A percentile compares a stretch with the other conserved stretches of the same genome.
phyloP scores from a whole-genome alignment of 92 coral and sea anemone species.

The Palythoa grandiflora region DNA sequence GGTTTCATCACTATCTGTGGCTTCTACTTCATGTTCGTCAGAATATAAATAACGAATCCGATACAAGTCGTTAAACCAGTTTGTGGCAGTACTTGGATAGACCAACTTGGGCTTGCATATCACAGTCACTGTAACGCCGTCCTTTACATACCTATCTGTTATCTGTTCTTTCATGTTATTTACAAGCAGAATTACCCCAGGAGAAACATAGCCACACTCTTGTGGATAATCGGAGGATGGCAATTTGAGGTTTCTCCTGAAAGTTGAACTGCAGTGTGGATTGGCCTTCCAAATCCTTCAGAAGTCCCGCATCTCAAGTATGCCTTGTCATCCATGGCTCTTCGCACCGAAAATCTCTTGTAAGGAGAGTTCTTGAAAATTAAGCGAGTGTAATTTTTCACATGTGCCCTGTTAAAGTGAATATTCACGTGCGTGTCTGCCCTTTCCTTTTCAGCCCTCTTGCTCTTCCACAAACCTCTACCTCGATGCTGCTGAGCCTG shows the following conservation, averaged over 20 bases:
- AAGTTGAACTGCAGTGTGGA: conserved; percentile 54
- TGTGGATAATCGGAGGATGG: conserved; percentile 67
- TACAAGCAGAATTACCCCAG: conserved; percentile 59
- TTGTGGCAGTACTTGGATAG: conserved; percentile 64
- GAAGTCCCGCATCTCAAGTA: conserved; percentile 61
- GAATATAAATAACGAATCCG: conserved; percentile 49
- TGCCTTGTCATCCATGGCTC: conserved; percentile 65
- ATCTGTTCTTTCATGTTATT: conserved; percentile 55
- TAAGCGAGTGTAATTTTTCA: conserved; percentile 45
- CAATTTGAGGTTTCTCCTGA: conserved; percentile 53
- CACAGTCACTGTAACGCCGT: conserved; percentile 34
- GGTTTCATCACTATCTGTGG: conserved; percentile 24
- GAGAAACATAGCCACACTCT: conserved; percentile 66
- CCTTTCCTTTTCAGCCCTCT: conserved; percentile 20
- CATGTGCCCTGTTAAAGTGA: conserved; percentile 50
- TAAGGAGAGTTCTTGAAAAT: conserved; percentile 48
- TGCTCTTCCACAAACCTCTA: conserved; percentile 36
- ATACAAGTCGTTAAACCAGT: conserved; percentile 67
- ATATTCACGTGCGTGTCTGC: conserved; percentile 20
- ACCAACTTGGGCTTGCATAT: conserved; percentile 57
- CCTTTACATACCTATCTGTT: conserved; percentile 31
- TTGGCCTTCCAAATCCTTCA: conserved; percentile 61
- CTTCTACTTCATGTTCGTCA: conserved; percentile 60
- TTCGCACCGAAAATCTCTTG: conserved; percentile 31
- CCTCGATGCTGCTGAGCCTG: conserved; percentile 43